Base-by-base conservation (phyloP, 2,797 vertebrate genomes). In the Meda fulgida region DNA sequence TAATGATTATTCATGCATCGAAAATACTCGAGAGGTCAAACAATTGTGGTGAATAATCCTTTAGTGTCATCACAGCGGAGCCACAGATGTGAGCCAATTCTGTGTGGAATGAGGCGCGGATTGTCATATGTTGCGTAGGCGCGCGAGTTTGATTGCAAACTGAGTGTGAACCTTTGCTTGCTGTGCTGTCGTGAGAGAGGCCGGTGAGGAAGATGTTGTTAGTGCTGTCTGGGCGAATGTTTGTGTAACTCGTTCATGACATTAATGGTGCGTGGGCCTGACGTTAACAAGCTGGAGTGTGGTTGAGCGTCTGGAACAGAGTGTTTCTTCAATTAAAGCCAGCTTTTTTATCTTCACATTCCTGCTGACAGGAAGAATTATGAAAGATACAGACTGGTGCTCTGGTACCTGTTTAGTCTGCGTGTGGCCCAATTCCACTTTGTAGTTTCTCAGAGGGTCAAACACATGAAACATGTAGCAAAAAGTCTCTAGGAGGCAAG, bases 211-310 rank as follows among this genome's bases (percentile, higher is more conserved):
- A 86, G 84, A 86, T 89, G 88, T 85, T 88, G 83, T 88, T 78
- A 72, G 84, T 85, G 85, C 91, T 89, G 83, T 89, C 84, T 89
- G 89, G 89, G 46, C 26, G 89, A 91, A 93, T 93, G 93, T 93
- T 94, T 93, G 93, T 89, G 91, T 89, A 92, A 89, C 91, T 92
- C 93, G 93, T 94, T 94, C 94, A 94, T 93, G 92, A 94, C 91
- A 92, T 92, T 91, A 92, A 91, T 91, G 86, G 91, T 89, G 89
- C 91, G 86, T 93, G 87, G 91, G 88, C 86, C 77, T 86, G 89
- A 92, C 89, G 89, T 91, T 93, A 93, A 92, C 89, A 90, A 88
- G 91, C 90, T 90, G 76, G 86, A 92, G 86, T 75, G 88, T 78
- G 84, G 76, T 84, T 77, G 69, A 85, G 80, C 69, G 75, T 86